A percentile compares a stretch with the other conserved stretches of the same genome.
phyloP scores from a whole-genome alignment of 2,113 vertebrate species.

The Paracanthobrama guichenoti region DNA sequence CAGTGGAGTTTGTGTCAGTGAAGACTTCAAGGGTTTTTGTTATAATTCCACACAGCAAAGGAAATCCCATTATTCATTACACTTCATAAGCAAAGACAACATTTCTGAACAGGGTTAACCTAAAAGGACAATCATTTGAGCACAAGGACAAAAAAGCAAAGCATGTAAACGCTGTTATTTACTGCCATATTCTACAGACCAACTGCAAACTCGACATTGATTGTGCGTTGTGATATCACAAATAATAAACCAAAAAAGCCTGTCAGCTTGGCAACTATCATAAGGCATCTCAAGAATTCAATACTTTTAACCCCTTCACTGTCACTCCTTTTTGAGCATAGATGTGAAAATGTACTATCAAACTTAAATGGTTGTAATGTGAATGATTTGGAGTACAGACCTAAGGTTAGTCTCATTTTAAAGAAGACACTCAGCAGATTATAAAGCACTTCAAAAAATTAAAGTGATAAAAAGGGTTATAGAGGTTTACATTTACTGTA shows the following conservation, averaged over 20 bases:
- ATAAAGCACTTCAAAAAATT: too few species aligned
- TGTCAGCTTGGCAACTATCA: background rate
- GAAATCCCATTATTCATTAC: background rate
- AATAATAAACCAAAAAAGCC: background rate
- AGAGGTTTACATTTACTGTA: too few species aligned
- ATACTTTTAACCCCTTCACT: background rate
- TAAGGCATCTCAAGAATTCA: background rate
- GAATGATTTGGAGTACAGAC: too few species aligned
- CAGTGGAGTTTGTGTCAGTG: background rate
- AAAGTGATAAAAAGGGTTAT: too few species aligned
- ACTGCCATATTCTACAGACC: background rate
- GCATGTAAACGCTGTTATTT: background rate
- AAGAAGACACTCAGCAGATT: too few species aligned
- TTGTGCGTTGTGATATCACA: background rate
- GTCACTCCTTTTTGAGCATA: too few species aligned
- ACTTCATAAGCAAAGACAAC: background rate
- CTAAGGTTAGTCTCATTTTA: too few species aligned
- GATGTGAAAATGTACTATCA: too few species aligned
- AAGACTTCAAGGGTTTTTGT: background rate
- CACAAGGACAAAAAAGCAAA: background rate
- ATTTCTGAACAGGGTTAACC: background rate
- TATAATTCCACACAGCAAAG: background rate
- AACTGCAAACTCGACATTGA: background rate
- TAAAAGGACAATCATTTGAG: background rate
- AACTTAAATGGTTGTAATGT: too few species aligned